These are phyloP conservation scores for Herminia tarsipennalis DNA, from an alignment of 2,888 invertebrate genomes.

Conservation along the genomic window DNA sequence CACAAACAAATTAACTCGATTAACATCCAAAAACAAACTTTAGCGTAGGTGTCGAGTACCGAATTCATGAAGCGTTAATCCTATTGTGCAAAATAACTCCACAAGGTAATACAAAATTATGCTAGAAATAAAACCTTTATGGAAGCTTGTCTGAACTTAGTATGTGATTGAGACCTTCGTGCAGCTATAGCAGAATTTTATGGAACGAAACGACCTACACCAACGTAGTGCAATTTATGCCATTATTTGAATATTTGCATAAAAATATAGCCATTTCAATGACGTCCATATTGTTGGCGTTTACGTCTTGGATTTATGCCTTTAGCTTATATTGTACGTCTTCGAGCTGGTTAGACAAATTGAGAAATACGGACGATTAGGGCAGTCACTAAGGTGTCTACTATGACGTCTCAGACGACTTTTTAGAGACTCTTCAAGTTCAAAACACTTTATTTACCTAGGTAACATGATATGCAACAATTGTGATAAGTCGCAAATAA, in stretches of 20 bases:
- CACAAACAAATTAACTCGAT: background rate
- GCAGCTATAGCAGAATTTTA: constrained; percentile 12
- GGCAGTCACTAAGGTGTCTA: too few species aligned
- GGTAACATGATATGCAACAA: too few species aligned
- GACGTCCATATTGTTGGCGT: background rate
- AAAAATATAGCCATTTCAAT: background rate
- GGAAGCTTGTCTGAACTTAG: constrained; percentile 8
- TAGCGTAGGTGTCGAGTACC: background rate
- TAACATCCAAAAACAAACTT: background rate
- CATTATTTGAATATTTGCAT: constrained; percentile 12
- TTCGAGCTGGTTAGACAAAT: too few species aligned
- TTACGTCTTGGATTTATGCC: background rate
- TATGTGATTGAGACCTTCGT: constrained; percentile 15
- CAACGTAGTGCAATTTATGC: constrained; percentile 6
- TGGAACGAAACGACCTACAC: constrained; percentile 9
- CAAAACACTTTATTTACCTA: too few species aligned
- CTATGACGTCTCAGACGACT: too few species aligned
- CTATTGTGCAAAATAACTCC: constrained; percentile 2
- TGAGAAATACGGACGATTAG: too few species aligned
- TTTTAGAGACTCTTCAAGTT: too few species aligned
- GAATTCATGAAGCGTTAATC: background rate
- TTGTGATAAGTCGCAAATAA: too few species aligned
- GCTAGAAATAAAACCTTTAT: constrained; percentile 19
- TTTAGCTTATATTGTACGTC: too few species aligned
- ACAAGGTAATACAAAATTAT: constrained; percentile 6